Percentiles rank a stretch among this genome's conserved stretches.
phyloP scores from a whole-genome alignment of 2,797 vertebrate species.

The Pseudochromis fuscus region DNA sequence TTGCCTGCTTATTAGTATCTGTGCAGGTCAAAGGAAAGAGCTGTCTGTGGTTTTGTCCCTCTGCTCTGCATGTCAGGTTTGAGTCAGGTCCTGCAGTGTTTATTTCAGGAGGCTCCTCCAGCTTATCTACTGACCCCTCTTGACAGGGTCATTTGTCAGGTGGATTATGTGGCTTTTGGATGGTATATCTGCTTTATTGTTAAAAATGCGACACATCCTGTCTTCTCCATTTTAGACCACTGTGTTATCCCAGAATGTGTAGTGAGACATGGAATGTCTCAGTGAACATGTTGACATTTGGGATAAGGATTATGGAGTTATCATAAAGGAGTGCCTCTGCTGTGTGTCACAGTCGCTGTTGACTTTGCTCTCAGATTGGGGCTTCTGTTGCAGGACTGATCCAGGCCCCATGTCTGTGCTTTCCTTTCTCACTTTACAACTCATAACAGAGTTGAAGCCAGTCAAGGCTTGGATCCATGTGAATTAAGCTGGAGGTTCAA shows the following conservation, averaged over 20 bases:
- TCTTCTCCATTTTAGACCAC: slow-evolving; percentile 33
- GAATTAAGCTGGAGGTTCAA: slow-evolving; percentile 70
- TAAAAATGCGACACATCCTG: slow-evolving; percentile 62
- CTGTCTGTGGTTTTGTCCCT: background rate
- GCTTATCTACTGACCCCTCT: slow-evolving; percentile 70
- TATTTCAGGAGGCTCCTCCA: slow-evolving; percentile 60
- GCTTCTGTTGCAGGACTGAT: slow-evolving; percentile 65
- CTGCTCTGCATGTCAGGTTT: slow-evolving; percentile 33
- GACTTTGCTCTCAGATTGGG: slow-evolving; percentile 72
- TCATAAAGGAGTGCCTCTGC: slow-evolving; percentile 75
- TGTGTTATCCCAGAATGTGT: slow-evolving; percentile 51
- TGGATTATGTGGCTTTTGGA: slow-evolving; percentile 70
- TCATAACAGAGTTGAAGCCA: slow-evolving; percentile 49
- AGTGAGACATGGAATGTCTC: slow-evolving; percentile 62
- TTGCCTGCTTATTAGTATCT: background rate
- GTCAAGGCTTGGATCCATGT: slow-evolving; percentile 48
- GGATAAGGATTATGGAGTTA: slow-evolving; percentile 80
- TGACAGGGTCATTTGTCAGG: slow-evolving; percentile 72
- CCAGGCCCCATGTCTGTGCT: slow-evolving; percentile 46
- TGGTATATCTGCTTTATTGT: slow-evolving; percentile 63
- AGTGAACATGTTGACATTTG: slow-evolving; percentile 83
- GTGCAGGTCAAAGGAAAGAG: slow-evolving; percentile 8
- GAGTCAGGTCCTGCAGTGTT: slow-evolving; percentile 52
- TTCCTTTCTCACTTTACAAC: slow-evolving; percentile 60
- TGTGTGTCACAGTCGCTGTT: slow-evolving; percentile 75